Evolutionary conservation across 1,140 invertebrate species (phyloP).

Genomic region (Lethocerus indicus): DNA sequence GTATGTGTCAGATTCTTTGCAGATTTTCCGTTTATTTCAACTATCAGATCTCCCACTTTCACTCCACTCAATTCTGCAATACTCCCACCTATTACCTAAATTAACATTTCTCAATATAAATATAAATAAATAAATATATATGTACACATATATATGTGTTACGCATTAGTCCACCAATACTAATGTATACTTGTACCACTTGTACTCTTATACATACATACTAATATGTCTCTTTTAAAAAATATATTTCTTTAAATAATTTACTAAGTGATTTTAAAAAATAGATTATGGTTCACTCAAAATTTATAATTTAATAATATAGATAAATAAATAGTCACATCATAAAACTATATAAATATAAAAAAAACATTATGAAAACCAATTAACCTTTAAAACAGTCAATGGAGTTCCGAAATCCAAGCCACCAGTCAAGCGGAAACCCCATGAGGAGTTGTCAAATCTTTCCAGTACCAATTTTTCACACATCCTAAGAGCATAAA

Average conservation of each 20-base stretch:
- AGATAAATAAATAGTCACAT: no score
- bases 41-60: conserved; percentile 59
- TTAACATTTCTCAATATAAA: no score
- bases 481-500: conserved; percentile 15
- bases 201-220: background rate
- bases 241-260: conserved; percentile 3
- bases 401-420: conserved; percentile 64
- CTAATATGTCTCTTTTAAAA: background rate
- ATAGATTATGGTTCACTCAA: background rate
- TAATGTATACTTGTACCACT: no score
- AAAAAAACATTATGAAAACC: background rate
- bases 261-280: background rate
- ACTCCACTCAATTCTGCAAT: conserved; percentile 68
- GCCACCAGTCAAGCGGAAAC: conserved; percentile 73
- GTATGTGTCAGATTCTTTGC: conserved; percentile 51
- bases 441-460: conserved; percentile 52
- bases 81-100: conserved; percentile 55
- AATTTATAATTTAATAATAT: background rate
- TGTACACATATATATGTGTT: no score
- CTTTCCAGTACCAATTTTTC: conserved; percentile 19
- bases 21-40: conserved; percentile 52
- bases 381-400: conserved; percentile 59
- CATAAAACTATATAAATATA: no score
- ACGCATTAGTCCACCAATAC: no score
- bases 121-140: no score